These are phyloP conservation scores for Ornithoptera priamus DNA, from an alignment of 2,888 invertebrate species.

Conservation along the genomic window DNA sequence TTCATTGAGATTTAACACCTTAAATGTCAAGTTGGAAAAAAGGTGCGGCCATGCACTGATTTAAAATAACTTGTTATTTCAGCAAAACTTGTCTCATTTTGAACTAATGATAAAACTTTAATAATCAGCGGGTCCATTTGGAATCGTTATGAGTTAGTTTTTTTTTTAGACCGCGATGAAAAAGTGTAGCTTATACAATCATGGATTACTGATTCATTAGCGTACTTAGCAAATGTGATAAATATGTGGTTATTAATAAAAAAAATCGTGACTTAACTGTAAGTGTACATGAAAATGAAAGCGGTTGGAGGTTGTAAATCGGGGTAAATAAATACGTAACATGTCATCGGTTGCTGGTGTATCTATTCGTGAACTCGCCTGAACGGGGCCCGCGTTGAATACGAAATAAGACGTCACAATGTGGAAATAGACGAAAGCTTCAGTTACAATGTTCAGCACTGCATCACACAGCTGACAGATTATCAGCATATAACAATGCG, in stretches of 20 bases:
- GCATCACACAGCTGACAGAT: slow-evolving; percentile 32
- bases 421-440: slow-evolving; percentile 18
- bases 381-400: slow-evolving; percentile 19
- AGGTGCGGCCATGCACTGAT: not conserved
- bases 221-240: no score
- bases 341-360: slow-evolving; percentile 17
- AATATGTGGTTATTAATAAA: no score
- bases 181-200: no score
- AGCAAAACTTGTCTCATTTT: not conserved
- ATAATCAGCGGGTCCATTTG: no score
- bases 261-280: no score
- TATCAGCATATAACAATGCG: slow-evolving; percentile 33
- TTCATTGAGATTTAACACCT: not conserved
- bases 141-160: no score
- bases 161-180: no score
- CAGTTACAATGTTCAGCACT: not conserved
- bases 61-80: not conserved
- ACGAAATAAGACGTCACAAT: slow-evolving; percentile 18
- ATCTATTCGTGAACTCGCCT: slow-evolving; percentile 20
- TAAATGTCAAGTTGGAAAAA: not conserved
- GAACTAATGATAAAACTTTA: not conserved
- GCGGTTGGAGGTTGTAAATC: not conserved
- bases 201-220: no score
- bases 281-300: slow-evolving; percentile 1
- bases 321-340: slow-evolving; percentile 27